These are phyloP conservation scores for Anguilla japonica DNA, from an alignment of 2,113 vertebrate genomes.

Conservation along the genomic window DNA sequence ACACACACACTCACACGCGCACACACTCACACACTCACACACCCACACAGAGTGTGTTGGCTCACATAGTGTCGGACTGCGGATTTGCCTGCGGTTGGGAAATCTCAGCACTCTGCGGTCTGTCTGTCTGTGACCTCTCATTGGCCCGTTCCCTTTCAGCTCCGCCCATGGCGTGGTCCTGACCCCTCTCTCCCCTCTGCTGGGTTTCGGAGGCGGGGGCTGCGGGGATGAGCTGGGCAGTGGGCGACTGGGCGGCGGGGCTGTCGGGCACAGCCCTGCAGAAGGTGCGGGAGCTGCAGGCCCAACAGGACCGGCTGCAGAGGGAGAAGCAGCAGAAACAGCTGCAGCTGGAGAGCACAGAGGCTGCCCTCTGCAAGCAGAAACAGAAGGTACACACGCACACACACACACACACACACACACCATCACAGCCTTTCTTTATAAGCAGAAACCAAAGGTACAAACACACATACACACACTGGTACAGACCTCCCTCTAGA, in stretches of 20 bases:
- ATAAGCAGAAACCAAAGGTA: neutral
- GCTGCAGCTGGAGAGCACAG: conserved; percentile 72
- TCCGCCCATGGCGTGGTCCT: neutral
- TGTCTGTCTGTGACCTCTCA: neutral
- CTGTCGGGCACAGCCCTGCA: conserved; percentile 68
- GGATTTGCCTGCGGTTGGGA: conserved; percentile 13
- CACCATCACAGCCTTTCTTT: neutral
- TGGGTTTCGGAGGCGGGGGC: neutral
- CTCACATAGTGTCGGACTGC: neutral
- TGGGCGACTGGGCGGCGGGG: conserved; percentile 76
- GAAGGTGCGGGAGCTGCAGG: conserved; percentile 72
- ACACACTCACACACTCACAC: neutral
- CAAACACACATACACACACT: neutral
- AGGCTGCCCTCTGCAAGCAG: conserved; percentile 69
- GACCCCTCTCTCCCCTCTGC: neutral
- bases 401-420: neutral
- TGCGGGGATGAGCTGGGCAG: conserved; percentile 73
- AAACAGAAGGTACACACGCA: conserved; percentile 64
- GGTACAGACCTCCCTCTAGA: too few species aligned
- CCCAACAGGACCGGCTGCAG: conserved; percentile 66
- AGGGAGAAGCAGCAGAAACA: conserved; percentile 76
- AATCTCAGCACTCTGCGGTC: neutral
- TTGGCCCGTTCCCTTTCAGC: neutral
- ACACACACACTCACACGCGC: neutral
- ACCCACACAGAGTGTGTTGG: neutral